These are phyloP conservation scores for Pygoscelis antarcticus DNA, from an alignment of 2,113 vertebrate genomes.

Conservation along the genomic window DNA sequence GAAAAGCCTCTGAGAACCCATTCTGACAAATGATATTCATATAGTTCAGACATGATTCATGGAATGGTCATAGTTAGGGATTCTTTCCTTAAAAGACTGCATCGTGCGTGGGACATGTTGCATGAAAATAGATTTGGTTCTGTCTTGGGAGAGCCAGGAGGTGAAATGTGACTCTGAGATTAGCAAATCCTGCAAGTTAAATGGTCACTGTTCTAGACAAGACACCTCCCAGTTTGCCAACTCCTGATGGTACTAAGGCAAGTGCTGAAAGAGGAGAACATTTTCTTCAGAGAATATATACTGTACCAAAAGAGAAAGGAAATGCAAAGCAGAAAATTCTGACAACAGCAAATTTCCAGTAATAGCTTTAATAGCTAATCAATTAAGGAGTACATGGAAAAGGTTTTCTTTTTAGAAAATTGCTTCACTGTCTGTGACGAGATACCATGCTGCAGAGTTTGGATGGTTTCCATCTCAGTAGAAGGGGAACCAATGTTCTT, in stretches of 20 bases:
- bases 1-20: neutral
- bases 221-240: neutral
- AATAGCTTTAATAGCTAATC: neutral
- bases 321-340: neutral
- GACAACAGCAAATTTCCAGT: neutral
- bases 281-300: neutral
- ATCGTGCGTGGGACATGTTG: neutral
- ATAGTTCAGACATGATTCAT: neutral
- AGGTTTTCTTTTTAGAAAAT: neutral
- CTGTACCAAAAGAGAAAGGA: neutral
- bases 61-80: neutral
- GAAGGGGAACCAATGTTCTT: neutral
- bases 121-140: neutral
- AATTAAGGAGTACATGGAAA: neutral
- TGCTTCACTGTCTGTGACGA: neutral
- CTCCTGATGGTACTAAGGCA: neutral
- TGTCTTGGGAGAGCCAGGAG: neutral
- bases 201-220: neutral
- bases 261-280: neutral
- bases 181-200: neutral
- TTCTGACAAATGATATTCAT: neutral
- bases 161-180: neutral
- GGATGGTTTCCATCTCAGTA: constrained; percentile 3
- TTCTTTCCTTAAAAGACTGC: neutral
- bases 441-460: neutral